These are phyloP conservation scores for Papilio gigon DNA, from an alignment of 2,888 invertebrate genomes.

Conservation along the genomic window DNA sequence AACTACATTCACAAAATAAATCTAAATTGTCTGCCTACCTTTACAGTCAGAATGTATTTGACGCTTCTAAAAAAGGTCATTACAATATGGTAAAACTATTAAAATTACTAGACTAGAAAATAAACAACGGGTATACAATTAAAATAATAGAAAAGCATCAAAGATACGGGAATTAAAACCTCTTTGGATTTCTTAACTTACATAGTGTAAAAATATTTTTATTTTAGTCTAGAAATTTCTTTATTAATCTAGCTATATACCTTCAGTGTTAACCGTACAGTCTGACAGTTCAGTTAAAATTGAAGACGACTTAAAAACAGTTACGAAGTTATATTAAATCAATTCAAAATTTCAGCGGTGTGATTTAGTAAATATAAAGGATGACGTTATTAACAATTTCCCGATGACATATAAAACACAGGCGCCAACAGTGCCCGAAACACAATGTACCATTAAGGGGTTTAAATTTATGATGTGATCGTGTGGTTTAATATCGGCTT, in stretches of 20 bases:
- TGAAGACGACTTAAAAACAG: too few species aligned
- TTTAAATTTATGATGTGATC: conserved; percentile 40
- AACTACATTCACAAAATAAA: conserved; percentile 12
- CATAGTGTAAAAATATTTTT: background rate
- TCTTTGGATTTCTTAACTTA: background rate
- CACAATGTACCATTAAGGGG: conserved; percentile 40
- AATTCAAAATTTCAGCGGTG: too few species aligned
- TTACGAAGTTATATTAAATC: too few species aligned
- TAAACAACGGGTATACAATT: background rate
- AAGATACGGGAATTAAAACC: background rate
- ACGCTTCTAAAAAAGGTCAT: background rate
- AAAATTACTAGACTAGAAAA: background rate
- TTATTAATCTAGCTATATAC: too few species aligned
- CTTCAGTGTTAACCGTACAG: too few species aligned
- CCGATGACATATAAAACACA: conserved; percentile 31
- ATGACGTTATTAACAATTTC: background rate
- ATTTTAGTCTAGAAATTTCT: too few species aligned
- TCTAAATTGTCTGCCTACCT: background rate
- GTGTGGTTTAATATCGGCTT: conserved; percentile 40
- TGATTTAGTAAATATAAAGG: background rate
- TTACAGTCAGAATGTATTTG: background rate
- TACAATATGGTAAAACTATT: background rate
- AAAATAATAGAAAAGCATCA: background rate
- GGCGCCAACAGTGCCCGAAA: conserved; percentile 34
- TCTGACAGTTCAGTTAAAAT: too few species aligned